Evolutionary conservation across 2,113 vertebrate genomes (phyloP).

Genomic region (Podiceps cristatus): DNA sequence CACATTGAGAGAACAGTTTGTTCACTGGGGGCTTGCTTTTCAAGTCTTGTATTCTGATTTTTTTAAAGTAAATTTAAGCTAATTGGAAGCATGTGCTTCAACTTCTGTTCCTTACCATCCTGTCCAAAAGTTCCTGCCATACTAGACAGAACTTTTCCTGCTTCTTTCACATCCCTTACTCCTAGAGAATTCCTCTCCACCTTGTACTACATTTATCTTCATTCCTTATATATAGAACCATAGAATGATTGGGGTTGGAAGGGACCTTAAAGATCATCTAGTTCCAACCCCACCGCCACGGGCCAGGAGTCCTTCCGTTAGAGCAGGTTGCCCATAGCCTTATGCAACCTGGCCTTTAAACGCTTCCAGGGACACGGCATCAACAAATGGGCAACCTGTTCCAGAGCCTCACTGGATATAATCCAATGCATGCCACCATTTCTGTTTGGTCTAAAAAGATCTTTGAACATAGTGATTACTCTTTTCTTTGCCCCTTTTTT

Average conservation of each 20-base stretch:
- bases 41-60: not conserved
- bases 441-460: not conserved
- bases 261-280: too few relatives aligned
- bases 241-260: too few relatives aligned
- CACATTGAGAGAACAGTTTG: not conserved
- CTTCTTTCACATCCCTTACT: not conserved
- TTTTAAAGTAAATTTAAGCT: not conserved
- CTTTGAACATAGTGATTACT: not conserved
- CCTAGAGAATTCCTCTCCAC: not conserved
- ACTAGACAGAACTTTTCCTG: not conserved
- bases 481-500: not conserved
- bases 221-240: not conserved
- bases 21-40: not conserved
- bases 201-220: not conserved
- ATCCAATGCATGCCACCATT: not conserved
- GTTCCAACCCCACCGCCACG: too few relatives aligned
- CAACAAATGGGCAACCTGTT: too few relatives aligned
- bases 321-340: too few relatives aligned
- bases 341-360: too few relatives aligned
- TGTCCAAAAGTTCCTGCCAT: not conserved
- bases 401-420: too few relatives aligned
- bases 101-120: not conserved
- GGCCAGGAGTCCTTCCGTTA: too few relatives aligned
- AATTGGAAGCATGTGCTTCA: not conserved
- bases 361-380: too few relatives aligned